These are phyloP conservation scores for Chaetura pelagica DNA, from an alignment of 2,113 vertebrate genomes.

Conservation along the genomic window DNA sequence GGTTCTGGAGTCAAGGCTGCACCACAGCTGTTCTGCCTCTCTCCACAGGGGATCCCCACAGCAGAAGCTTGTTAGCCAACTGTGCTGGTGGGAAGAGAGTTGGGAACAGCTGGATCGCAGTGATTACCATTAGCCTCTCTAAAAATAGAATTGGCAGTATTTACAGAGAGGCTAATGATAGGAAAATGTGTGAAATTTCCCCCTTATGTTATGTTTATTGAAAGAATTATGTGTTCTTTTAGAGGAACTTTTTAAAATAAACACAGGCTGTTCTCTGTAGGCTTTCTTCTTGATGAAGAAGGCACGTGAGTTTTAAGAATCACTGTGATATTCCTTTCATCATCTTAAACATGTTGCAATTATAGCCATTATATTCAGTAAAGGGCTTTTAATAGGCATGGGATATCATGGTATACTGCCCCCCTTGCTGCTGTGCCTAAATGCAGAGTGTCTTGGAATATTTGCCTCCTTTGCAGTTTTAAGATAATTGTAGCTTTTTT, in stretches of 20 bases:
- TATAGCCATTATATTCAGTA: background rate
- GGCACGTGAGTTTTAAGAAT: background rate
- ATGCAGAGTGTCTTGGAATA: background rate
- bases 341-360: background rate
- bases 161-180: conserved; percentile 1
- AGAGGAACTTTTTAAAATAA: conserved; percentile 15
- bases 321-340: background rate
- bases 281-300: background rate
- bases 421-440: background rate
- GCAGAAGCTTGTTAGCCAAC: background rate
- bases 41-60: background rate
- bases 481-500: background rate
- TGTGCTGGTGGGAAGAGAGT: background rate
- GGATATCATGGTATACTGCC: background rate
- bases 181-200: background rate
- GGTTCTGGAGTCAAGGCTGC: accelerated
- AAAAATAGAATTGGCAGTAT: conserved; percentile 16
- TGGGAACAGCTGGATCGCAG: background rate
- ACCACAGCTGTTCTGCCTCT: accelerated
- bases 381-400: background rate
- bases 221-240: conserved; percentile 2
- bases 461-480: conserved; percentile 4
- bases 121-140: background rate
- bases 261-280: conserved; percentile 1
- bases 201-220: conserved; percentile 26